These are phyloP conservation scores for Ctenochaetus hawaiiensis DNA, from an alignment of 2,797 vertebrate species.

Conservation along the genomic window DNA sequence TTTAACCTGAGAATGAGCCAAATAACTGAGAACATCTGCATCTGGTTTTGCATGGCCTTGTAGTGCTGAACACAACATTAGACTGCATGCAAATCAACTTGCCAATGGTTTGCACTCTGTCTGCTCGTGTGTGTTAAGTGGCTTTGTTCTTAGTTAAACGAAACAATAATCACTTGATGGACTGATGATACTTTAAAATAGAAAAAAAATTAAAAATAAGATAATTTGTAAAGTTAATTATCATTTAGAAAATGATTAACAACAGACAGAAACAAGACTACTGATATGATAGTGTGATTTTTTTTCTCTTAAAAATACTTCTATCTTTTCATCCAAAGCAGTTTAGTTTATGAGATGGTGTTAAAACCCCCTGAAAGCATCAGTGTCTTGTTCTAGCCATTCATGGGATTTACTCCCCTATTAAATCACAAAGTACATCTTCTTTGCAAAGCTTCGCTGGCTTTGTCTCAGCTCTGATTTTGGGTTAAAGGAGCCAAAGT, in stretches of 20 bases:
- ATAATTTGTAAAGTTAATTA: no score
- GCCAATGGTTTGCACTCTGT: neutral
- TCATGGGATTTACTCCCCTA: neutral
- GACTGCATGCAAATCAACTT: slow-evolving; percentile 15
- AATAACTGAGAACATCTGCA: slow-evolving; percentile 30
- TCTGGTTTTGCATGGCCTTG: slow-evolving; percentile 10
- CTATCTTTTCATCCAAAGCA: neutral
- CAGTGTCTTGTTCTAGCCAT: neutral
- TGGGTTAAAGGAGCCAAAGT: neutral
- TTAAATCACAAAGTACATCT: neutral
- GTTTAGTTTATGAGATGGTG: no score
- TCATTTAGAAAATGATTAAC: slow-evolving; percentile 7
- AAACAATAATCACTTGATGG: slow-evolving; percentile 11
- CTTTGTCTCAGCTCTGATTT: neutral
- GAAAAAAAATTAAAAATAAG: no score
- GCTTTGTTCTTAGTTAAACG: slow-evolving; percentile 5
- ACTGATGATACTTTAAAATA: neutral
- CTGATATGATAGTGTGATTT: neutral
- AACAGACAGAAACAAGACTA: slow-evolving; percentile 4
- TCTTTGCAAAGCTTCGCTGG: neutral
- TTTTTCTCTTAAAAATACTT: neutral
- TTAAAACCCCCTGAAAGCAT: neutral
- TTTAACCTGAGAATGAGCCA: neutral
- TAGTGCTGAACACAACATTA: neutral
- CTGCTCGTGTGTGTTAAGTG: neutral